A percentile compares a stretch with the other conserved stretches of the same genome.
Conservation (phyloP, 2,113 vertebrate species). For the Aegithalos caudatus region DNA sequence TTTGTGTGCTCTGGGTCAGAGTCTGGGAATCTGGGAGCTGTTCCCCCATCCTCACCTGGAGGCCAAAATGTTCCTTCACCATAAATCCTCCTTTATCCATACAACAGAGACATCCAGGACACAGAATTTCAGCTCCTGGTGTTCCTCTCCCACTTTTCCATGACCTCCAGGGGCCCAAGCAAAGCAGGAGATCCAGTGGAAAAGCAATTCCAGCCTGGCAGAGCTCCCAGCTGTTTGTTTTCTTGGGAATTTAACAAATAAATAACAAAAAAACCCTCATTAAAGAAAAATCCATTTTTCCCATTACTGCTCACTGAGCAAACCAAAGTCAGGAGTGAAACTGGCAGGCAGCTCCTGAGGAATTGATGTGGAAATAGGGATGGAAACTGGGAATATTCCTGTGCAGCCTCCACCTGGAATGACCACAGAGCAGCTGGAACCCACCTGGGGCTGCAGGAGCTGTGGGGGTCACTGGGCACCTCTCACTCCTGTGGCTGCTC, state of each 20-base stretch:
- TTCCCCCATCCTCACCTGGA: neutral
- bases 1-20: neutral
- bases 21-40: neutral
- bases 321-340: neutral
- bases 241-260: neutral
- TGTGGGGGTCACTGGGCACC: neutral
- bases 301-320: neutral
- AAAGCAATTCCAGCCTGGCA: neutral
- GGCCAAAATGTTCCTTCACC: neutral
- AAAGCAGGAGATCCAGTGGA: accelerated
- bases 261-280: neutral
- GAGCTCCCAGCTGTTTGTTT: neutral
- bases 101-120: neutral
- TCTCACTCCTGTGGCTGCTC: neutral
- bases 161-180: neutral
- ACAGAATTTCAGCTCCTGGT: neutral
- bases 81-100: neutral
- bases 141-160: neutral
- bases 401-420: neutral
- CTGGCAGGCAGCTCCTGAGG: neutral
- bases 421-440: neutral
- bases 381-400: neutral
- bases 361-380: neutral
- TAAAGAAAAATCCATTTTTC: neutral
- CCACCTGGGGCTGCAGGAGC: neutral